Evolutionary conservation across 2,113 vertebrate genomes (phyloP).

Genomic region (Platanista minor): DNA sequence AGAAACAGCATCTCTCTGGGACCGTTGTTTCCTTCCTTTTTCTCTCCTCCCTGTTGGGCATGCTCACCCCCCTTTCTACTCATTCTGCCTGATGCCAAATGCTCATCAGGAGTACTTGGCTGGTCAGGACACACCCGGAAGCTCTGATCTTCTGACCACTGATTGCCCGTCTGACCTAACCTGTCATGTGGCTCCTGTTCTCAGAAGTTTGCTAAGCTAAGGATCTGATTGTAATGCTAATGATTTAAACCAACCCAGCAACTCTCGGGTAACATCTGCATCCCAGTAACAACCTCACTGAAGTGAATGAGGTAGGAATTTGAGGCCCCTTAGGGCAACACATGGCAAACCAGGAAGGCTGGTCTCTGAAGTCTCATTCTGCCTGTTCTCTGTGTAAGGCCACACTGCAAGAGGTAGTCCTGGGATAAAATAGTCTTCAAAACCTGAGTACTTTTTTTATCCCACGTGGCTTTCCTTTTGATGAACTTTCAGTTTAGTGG

Average conservation of each 20-base stretch:
- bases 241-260: neutral
- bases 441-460: neutral
- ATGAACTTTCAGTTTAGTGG: neutral
- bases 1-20: neutral
- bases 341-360: neutral
- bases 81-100: neutral
- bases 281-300: neutral
- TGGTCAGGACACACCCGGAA: neutral
- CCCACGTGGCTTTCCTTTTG: neutral
- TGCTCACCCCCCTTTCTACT: neutral
- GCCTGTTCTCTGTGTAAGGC: neutral
- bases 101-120: neutral
- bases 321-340: neutral
- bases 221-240: neutral
- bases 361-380: neutral
- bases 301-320: neutral
- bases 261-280: neutral
- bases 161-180: neutral
- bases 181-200: neutral
- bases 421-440: neutral
- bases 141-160: neutral
- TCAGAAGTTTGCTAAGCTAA: neutral
- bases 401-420: neutral
- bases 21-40: neutral
- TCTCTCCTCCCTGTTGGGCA: neutral